Evolutionary conservation across 2,113 vertebrate species (phyloP).

Genomic region (Hemiscyllium ocellatum): DNA sequence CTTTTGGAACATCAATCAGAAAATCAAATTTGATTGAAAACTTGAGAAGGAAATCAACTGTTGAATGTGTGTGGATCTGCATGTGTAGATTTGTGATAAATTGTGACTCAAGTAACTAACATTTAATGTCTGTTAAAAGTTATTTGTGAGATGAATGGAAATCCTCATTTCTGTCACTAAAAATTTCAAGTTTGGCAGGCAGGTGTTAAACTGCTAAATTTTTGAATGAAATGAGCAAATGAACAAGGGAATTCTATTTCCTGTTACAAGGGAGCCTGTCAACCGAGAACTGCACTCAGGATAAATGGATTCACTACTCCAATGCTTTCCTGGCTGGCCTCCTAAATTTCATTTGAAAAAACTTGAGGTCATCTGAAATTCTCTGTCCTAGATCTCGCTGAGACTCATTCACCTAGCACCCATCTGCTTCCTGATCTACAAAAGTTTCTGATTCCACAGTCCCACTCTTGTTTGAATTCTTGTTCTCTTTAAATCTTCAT

Average conservation of each 20-base stretch:
- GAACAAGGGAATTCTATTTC: neutral
- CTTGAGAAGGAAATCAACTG: neutral
- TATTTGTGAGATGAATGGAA: neutral
- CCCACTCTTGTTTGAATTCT: neutral
- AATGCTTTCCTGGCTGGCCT: neutral
- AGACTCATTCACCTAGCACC: neutral
- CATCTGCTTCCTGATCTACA: neutral
- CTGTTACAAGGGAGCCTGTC: neutral
- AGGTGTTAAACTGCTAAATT: neutral
- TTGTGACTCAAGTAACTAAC: neutral
- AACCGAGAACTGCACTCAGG: neutral
- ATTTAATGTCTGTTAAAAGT: neutral
- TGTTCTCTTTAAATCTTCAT: neutral
- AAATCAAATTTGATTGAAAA: neutral
- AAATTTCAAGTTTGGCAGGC: neutral
- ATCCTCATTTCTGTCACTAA: neutral
- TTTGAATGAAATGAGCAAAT: neutral
- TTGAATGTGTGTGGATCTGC: neutral
- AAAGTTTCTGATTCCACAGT: neutral
- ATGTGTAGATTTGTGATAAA: neutral
- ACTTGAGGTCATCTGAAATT: neutral
- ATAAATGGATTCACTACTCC: neutral
- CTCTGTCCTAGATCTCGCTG: neutral
- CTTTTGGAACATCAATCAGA: neutral
- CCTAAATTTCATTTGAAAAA: neutral